Conservation (phyloP, 2,888 invertebrate species). For the Magallana nippona region DNA sequence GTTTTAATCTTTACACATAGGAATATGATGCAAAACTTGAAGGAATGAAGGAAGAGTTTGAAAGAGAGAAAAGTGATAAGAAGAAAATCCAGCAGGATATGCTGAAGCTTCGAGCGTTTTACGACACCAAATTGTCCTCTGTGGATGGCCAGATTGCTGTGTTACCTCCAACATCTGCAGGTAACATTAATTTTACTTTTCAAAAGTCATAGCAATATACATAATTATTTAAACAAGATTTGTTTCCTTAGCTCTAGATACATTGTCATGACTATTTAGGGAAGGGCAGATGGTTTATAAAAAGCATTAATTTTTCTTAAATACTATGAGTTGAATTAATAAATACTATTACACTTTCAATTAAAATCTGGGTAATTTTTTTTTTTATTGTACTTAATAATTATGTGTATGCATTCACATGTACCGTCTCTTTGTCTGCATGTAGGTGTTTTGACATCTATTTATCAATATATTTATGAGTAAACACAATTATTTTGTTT, state of each 20-base stretch:
- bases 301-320: too few species aligned
- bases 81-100: constrained; percentile 84
- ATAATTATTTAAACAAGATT: too few species aligned
- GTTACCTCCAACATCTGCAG: constrained; percentile 70
- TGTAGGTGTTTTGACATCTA: neutral
- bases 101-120: constrained; percentile 82
- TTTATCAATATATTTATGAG: neutral
- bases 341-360: too few species aligned
- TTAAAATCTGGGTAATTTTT: too few species aligned
- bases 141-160: constrained; percentile 74
- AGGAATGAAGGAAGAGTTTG: constrained; percentile 82
- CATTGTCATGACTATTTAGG: too few species aligned
- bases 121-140: constrained; percentile 81
- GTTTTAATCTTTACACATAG: constrained; percentile 56
- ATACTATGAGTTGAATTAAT: too few species aligned
- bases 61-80: constrained; percentile 81
- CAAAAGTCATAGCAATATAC: too few species aligned
- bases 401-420: neutral
- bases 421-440: neutral
- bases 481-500: neutral
- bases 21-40: constrained; percentile 83
- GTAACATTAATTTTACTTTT: constrained; percentile 52
- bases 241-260: too few species aligned
- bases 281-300: too few species aligned
- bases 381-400: neutral